Conservation (phyloP, 2,113 vertebrate genomes). For the Poeciliopsis prolifica region DNA sequence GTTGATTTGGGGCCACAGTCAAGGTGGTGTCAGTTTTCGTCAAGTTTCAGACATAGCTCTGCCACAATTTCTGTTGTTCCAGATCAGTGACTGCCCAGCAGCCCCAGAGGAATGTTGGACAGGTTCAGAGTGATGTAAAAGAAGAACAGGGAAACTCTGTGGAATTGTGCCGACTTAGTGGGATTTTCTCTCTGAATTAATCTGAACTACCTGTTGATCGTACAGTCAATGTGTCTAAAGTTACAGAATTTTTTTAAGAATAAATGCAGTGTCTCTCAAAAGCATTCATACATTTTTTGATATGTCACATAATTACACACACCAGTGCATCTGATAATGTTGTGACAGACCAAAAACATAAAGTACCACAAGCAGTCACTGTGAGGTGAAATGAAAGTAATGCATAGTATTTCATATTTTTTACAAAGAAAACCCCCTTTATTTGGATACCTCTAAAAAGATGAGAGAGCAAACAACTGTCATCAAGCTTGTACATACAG, state of each 20-base stretch:
- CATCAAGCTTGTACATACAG: too few relatives aligned
- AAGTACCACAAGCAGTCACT: too few relatives aligned
- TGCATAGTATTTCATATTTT: too few relatives aligned
- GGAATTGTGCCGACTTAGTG: background rate
- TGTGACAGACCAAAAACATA: too few relatives aligned
- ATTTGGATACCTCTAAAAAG: too few relatives aligned
- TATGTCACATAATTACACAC: too few relatives aligned
- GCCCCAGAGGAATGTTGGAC: slow-evolving; percentile 34
- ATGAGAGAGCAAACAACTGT: too few relatives aligned
- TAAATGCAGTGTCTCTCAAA: too few relatives aligned
- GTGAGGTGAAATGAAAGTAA: too few relatives aligned
- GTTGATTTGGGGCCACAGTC: slow-evolving; percentile 16
- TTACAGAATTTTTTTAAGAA: background rate
- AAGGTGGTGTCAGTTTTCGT: slow-evolving; percentile 33
- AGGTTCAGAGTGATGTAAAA: slow-evolving; percentile 23
- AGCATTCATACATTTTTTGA: too few relatives aligned
- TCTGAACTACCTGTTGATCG: background rate
- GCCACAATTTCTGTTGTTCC: slow-evolving; percentile 41
- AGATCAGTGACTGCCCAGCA: slow-evolving; percentile 38
- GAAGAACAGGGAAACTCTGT: background rate
- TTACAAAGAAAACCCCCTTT: too few relatives aligned
- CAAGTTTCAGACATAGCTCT: slow-evolving; percentile 13
- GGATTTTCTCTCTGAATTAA: slow-evolving; percentile 12
- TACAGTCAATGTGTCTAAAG: background rate
- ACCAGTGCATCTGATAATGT: too few relatives aligned